Conservation (phyloP, 1,140 invertebrate genomes). For the Ceratosolen solmsi region DNA sequence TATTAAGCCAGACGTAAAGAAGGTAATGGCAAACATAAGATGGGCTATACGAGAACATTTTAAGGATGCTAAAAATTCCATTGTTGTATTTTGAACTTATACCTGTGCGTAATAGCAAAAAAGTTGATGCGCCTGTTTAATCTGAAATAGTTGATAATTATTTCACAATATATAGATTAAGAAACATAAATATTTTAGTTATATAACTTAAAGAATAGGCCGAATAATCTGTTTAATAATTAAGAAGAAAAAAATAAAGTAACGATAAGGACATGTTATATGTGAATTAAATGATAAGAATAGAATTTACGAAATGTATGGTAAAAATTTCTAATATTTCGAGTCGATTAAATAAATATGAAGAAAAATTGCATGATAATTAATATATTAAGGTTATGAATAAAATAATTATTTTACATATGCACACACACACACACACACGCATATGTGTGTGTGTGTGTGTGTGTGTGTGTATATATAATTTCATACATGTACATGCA, state of each 20-base stretch:
- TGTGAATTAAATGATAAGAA: no score
- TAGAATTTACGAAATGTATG: no score
- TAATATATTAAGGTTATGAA: constrained; percentile 9
- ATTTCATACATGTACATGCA: no score
- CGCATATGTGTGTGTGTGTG: no score
- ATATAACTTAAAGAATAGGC: neutral
- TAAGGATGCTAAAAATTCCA: constrained; percentile 70
- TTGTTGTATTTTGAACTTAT: constrained; percentile 35
- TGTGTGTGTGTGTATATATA: no score
- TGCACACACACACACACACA: no score
- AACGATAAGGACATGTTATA: no score
- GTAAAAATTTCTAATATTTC: no score
- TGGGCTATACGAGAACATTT: constrained; percentile 81
- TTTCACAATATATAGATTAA: constrained; percentile 11
- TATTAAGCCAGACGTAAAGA: constrained; percentile 90
- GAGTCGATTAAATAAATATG: no score
- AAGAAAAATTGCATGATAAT: neutral
- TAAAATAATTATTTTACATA: neutral
- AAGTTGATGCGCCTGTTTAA: constrained; percentile 44
- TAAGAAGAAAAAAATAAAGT: neutral
- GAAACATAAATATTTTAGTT: neutral
- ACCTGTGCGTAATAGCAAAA: constrained; percentile 49
- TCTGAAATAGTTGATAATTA: constrained; percentile 50
- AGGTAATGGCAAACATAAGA: constrained; percentile 89
- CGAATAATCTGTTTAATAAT: neutral